Base-by-base conservation (phyloP, 2,888 invertebrate species). In the Orthosia gothica region DNA sequence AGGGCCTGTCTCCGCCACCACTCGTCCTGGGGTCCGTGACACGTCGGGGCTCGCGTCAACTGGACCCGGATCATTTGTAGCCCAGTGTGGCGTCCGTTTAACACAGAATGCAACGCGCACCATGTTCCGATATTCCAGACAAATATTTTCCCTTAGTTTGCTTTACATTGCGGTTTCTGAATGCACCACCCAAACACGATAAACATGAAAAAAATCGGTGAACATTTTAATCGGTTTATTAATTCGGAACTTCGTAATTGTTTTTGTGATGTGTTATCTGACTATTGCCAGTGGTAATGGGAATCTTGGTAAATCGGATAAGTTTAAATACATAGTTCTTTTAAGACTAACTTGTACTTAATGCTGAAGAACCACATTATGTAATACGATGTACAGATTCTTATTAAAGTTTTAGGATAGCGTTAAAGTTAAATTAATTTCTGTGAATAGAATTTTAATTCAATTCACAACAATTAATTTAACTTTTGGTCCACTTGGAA, bases 171-270 rank as follows among this genome's bases (percentile, higher is more conserved):
- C 55, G 61, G 32, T 13, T 45, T 47, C 47, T 15, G 7, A 49
- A 59, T 40, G 13, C 58, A 18, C 7, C 7, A 16, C 15, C 15
- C 40, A 15, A n/a, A 73, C 4, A 32, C 64, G 11, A 52, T 40
- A 74, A 32, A 54, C 52, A 54, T 49, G n/a, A 52, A 40, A 26
- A 64, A 54, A 23, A 54, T 40, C 40, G 40, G n/a, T 74, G 58
- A 64, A 59, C n/a, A 49, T 54, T 74, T 59, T 13, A 74, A 59
- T 59, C 47, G 3, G 23, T n/a, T 45, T 40, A 66, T 74, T 66
- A 45, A 54, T 65, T 23, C 47, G 18, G n/a, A 15, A 32, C 20
- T 54, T 49, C 9, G 12, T 66, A 74, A 49, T 74, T 23, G 65
- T 32, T 26, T 54, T 20, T 49, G 3, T 65, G 5, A 11, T 18